Evolutionary conservation across 2,113 vertebrate species (phyloP), one percentile per base, ranked within the genome.

Genomic region (Halcyon malimbica): DNA sequence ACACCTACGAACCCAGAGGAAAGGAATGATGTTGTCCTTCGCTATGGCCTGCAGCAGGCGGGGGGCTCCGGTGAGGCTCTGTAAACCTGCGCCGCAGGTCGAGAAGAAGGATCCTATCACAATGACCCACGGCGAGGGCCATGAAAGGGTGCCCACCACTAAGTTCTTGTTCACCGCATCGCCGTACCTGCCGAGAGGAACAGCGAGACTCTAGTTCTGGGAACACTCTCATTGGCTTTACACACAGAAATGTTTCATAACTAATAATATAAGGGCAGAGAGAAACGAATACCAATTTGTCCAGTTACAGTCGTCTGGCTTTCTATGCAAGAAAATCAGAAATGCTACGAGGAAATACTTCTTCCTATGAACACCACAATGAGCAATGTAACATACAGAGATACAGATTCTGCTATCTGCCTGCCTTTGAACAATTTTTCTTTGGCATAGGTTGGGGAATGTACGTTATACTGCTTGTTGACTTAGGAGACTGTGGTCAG

Each of bases 61-160:
- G 1, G 99, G 99, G 1, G 99, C 99, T 59, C 99, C 99, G 0
- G 99, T 99, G 57, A 99, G 98, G 74, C 99, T 99, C 96, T 99
- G 99, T 7, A 99, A 94, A 2, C 99, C 99, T 0, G 99, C 99
- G 9, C 99, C 99, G 2, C 99, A 99, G 1, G 99, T 99, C 37
- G 99, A 99, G 97, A 99, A 99, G 98, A 99, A 99, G 63, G 99
- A 99, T 7, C 99, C 99, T 1, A 99, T 98, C 67, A 99, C 99
- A 23, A 99, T 99, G 93, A 99, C 99, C 99, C 99, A 99, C 0
- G 99, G 99, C 0, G 99, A 99, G 26, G 99, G 99, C 99, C 99
- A 99, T 0, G 99, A 99, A 16, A 99, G 98, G 0, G 99, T 99
- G 21, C 99, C 99, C 87, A 99, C 99, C 89, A 99, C 99, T 50